Evolutionary conservation across 1,140 invertebrate genomes (phyloP).

Genomic region (Zophobas atratus): DNA sequence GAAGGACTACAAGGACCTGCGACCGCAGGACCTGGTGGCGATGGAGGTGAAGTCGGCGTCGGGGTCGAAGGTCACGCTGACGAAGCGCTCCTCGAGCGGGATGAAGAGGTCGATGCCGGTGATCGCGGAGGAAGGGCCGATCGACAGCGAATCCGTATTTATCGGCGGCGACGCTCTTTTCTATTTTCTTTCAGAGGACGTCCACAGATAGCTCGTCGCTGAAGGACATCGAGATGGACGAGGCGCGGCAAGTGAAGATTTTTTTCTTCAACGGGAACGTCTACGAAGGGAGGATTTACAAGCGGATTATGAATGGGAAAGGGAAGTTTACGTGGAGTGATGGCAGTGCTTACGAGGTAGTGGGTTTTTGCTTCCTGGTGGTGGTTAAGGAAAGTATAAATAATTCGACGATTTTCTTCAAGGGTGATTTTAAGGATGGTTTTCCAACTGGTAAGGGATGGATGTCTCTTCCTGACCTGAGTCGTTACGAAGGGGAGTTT

Average conservation of each 20-base stretch:
- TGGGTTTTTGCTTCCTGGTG: conserved; percentile 37
- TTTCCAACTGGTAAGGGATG: conserved; percentile 71
- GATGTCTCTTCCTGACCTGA: conserved; percentile 71
- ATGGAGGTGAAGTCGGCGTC: background rate
- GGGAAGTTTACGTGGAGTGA: conserved; percentile 72
- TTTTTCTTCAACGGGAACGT: conserved; percentile 60
- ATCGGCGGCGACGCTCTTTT: background rate
- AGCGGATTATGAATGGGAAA: conserved; percentile 65
- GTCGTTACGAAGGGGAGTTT: conserved; percentile 73
- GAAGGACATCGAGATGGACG: background rate
- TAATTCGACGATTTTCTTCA: conserved; percentile 27
- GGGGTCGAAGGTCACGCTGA: conserved; percentile 15
- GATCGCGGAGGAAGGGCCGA: background rate
- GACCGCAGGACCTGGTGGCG: background rate
- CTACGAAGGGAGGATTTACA: conserved; percentile 57
- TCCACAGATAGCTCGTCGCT: background rate
- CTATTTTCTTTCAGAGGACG: background rate
- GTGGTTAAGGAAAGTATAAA: conserved; percentile 2
- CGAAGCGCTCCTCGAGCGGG: background rate
- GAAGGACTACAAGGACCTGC: conserved; percentile 20
- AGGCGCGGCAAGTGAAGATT: conserved; percentile 50
- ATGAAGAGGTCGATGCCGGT: background rate
- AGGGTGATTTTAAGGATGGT: conserved; percentile 73
- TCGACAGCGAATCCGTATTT: conserved; percentile 3
- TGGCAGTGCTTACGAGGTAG: conserved; percentile 71